Conservation (phyloP, 1,140 invertebrate genomes). For the Conus ventricosus region DNA sequence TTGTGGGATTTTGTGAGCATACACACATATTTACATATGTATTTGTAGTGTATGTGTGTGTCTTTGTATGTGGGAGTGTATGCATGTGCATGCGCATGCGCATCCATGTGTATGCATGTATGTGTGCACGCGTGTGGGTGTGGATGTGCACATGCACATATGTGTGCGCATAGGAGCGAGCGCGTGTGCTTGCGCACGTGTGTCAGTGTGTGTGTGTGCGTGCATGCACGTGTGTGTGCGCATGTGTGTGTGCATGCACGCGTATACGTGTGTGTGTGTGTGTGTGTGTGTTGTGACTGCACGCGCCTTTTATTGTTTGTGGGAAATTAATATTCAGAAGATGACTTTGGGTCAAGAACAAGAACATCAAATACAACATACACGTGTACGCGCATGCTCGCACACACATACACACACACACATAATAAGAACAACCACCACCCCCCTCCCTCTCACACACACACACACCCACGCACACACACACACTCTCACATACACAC, state of each 20-base stretch:
- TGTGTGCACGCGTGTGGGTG: conserved; percentile 10
- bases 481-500: too few relatives aligned
- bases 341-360: conserved; percentile 42
- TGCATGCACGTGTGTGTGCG: not conserved
- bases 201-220: not conserved
- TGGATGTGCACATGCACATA: not conserved
- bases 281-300: not conserved
- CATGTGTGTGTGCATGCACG: not conserved
- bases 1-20: too few relatives aligned
- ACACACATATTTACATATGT: too few relatives aligned
- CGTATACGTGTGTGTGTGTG: conserved; percentile 7
- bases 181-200: not conserved
- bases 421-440: too few relatives aligned
- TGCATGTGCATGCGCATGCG: not conserved
- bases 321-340: conserved; percentile 47
- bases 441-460: too few relatives aligned
- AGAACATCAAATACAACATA: not conserved
- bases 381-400: not conserved
- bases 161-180: not conserved
- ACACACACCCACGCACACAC: too few relatives aligned
- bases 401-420: not conserved
- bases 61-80: not conserved
- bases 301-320: not conserved
- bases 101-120: not conserved
- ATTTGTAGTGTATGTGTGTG: not conserved